Conservation (phyloP, 2,797 vertebrate genomes). For the Hoplostethus atlanticus region DNA sequence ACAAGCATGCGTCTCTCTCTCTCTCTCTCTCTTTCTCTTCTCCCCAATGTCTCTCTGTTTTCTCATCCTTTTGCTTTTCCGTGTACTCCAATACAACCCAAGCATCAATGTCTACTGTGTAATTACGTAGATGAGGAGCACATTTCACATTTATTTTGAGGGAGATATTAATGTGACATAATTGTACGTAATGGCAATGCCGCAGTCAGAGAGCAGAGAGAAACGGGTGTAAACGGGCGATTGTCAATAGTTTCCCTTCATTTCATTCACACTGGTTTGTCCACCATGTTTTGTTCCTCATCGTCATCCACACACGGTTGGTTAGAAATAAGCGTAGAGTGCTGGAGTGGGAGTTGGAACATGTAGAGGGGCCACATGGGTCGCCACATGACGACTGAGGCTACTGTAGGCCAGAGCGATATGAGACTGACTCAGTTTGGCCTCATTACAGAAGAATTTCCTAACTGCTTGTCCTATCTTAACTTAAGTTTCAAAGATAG, state of each 20-base stretch:
- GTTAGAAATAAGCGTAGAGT: conserved; percentile 33
- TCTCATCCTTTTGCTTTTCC: conserved; percentile 31
- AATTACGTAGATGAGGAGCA: not conserved
- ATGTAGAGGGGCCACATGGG: not conserved
- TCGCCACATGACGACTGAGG: not conserved
- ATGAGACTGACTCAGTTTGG: too few species aligned
- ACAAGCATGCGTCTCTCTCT: conserved; percentile 63
- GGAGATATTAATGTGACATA: conserved; percentile 10
- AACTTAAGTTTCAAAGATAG: too few species aligned
- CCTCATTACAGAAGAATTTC: too few species aligned
- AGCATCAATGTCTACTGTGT: conserved; percentile 5
- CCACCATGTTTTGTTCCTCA: conserved; percentile 49
- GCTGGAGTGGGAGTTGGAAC: not conserved
- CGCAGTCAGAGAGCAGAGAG: conserved; percentile 73
- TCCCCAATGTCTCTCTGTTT: conserved; percentile 30
- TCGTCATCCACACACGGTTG: conserved; percentile 37
- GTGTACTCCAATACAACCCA: conserved; percentile 12
- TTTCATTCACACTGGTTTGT: conserved; percentile 27
- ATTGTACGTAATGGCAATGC: conserved; percentile 5
- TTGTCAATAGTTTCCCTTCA: conserved; percentile 39
- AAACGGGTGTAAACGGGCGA: conserved; percentile 42
- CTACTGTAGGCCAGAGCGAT: not conserved
- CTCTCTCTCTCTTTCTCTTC: conserved; percentile 38
- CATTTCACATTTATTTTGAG: not conserved
- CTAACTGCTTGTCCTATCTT: too few species aligned